Conservation (phyloP, 2,113 vertebrate species). For the Corydoras maculifer region DNA sequence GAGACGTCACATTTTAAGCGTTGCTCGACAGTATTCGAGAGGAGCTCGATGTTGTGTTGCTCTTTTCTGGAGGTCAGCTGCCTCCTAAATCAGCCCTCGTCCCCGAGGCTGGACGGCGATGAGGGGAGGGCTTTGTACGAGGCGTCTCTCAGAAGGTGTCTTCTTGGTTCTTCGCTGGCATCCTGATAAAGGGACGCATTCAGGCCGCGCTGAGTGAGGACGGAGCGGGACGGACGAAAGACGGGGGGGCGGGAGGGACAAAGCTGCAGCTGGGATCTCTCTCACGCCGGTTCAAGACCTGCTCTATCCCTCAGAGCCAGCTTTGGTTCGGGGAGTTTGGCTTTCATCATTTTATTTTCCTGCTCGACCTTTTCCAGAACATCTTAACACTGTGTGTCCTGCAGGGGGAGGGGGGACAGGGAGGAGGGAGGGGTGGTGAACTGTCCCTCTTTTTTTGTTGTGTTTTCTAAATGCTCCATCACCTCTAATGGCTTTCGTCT, state of each 20-base stretch:
- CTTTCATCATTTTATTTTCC: too few species aligned
- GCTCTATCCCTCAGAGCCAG: too few species aligned
- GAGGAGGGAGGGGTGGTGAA: too few species aligned
- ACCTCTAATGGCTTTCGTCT: constrained; percentile 6
- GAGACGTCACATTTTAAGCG: not conserved
- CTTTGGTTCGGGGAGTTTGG: too few species aligned
- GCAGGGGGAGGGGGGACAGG: too few species aligned
- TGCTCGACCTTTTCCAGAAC: not conserved
- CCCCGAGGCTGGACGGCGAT: not conserved
- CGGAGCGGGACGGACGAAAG: not conserved
- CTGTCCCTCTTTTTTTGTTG: not conserved
- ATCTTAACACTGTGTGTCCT: not conserved
- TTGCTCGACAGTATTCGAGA: not conserved
- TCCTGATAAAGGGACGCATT: constrained; percentile 12
- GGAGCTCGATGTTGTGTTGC: not conserved
- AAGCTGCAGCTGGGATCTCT: constrained; percentile 8
- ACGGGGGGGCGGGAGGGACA: not conserved
- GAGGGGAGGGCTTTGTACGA: not conserved
- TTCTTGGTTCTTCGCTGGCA: not conserved
- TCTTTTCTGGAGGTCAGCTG: constrained; percentile 5
- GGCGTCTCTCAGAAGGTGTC: not conserved
- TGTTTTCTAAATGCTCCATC: not conserved
- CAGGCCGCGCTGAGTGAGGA: not conserved
- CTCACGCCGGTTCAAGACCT: not conserved
- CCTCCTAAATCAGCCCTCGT: not conserved